Evolutionary conservation across 2,797 vertebrate species (phyloP), one percentile per base, ranked within the genome.

Genomic region (Gadopsis bispinosus): DNA sequence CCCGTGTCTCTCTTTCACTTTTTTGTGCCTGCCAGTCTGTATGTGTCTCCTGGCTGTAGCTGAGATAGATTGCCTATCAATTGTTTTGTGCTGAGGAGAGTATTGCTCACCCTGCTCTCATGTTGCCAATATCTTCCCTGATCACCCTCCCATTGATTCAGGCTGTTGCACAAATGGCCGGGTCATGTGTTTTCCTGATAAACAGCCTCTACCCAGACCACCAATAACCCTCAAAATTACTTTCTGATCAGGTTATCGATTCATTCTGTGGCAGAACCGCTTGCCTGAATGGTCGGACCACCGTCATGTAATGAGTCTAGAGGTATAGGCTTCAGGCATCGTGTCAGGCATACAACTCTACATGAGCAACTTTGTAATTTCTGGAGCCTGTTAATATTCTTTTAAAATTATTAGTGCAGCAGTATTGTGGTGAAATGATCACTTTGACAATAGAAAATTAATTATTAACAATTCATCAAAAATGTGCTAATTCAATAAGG

Each of bases 51-150:
- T 47, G 73, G 62, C 77, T 73, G 31, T 33, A 61, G 81, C 76
- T 17, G 20, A 91, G 88, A 94, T 81, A 94, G 86, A 94, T 93
- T 90, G 87, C 84, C 80, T 75, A 92, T 93, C 92, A 89, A 77
- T 87, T 91, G 88, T 87, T 90, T 91, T 88, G 83, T 90, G 87
- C 89, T 77, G 83, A 87, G 91, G 79, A 84, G 84, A 89, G 75
- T 82, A 83, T 85, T 90, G 90, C 91, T 90, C 87, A 77, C 81
- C 68, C 60, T 26, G 68, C 73, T 84, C 80, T 88, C 82, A 79
- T 88, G 88, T 89, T 92, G 92, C 92, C 93, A 91, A 90, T 92
- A 91, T 90, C 79, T 91, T 54, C 65, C 86, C 83, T 83, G 90
- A 93, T 92, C 92, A 87, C 86, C 79, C 78, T 75, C 59, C 68